A percentile compares a stretch with the other conserved stretches of the same genome.
phyloP scores from a whole-genome alignment of 2,888 invertebrate species.

The Plusia festucae region DNA sequence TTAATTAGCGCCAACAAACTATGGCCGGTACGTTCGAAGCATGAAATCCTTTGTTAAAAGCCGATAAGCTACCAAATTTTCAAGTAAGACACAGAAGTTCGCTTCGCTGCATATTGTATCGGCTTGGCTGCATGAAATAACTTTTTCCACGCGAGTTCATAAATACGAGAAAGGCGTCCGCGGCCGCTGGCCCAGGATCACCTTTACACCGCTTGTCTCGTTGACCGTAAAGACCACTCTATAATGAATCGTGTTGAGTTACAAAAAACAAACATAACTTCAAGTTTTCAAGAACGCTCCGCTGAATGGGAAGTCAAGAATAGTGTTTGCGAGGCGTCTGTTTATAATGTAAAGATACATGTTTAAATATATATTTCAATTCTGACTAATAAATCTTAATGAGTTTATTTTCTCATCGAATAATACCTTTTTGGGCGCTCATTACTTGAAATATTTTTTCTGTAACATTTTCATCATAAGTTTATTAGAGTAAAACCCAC shows the following conservation, averaged over 20 bases:
- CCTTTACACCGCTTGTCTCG: conserved; percentile 29
- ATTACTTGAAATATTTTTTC: not conserved
- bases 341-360: not conserved
- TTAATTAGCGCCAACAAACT: conserved; percentile 26
- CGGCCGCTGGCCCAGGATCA: conserved; percentile 44
- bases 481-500: conserved; percentile 35
- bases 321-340: not conserved
- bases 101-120: conserved; percentile 55
- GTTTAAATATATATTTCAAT: not conserved
- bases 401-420: not conserved
- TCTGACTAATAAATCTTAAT: too few species aligned
- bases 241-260: conserved; percentile 41
- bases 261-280: conserved; percentile 23
- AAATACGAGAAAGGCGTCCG: conserved; percentile 55
- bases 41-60: conserved; percentile 35
- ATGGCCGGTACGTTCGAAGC: conserved; percentile 19
- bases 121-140: conserved; percentile 59
- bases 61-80: conserved; percentile 28
- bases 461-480: conserved; percentile 42
- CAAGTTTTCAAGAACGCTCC: conserved; percentile 10
- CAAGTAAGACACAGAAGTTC: conserved; percentile 31
- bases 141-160: conserved; percentile 66
- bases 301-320: not conserved
- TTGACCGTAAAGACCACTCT: conserved; percentile 45
- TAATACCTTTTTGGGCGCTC: not conserved